Conservation (phyloP, 2,797 vertebrate genomes). For the Poecilia picta region DNA sequence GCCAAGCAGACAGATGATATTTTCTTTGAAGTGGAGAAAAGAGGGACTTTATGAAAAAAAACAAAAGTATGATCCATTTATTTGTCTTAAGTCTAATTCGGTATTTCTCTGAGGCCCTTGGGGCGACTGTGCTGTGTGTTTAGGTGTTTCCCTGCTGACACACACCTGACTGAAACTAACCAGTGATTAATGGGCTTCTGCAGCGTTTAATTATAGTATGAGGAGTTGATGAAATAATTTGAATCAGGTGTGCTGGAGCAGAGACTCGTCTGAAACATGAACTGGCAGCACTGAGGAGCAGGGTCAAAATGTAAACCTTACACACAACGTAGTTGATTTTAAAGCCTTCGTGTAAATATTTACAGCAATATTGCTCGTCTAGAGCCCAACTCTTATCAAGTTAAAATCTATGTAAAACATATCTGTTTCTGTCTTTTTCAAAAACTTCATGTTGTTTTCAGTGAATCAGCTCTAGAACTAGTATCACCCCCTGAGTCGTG, state of each 20-base stretch:
- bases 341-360: not conserved
- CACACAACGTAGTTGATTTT: not conserved
- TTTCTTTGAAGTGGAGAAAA: slow-evolving; percentile 49
- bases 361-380: not conserved
- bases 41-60: slow-evolving; percentile 23
- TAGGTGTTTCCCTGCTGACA: not conserved
- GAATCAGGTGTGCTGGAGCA: not conserved
- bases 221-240: not conserved
- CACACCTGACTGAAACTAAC: not conserved
- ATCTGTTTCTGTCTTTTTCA: not conserved
- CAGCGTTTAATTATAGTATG: not conserved
- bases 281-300: not conserved
- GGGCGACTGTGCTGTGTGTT: not conserved
- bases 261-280: not conserved
- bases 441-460: not conserved
- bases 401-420: not conserved
- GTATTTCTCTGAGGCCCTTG: not conserved
- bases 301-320: not conserved
- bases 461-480: not conserved
- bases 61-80: not conserved
- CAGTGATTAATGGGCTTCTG: not conserved
- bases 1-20: slow-evolving; percentile 32
- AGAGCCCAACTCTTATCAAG: not conserved
- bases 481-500: not conserved
- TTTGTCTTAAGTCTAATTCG: not conserved